Base-by-base conservation (phyloP, 2,113 vertebrate genomes). In the Malurus alboscapulatus region DNA sequence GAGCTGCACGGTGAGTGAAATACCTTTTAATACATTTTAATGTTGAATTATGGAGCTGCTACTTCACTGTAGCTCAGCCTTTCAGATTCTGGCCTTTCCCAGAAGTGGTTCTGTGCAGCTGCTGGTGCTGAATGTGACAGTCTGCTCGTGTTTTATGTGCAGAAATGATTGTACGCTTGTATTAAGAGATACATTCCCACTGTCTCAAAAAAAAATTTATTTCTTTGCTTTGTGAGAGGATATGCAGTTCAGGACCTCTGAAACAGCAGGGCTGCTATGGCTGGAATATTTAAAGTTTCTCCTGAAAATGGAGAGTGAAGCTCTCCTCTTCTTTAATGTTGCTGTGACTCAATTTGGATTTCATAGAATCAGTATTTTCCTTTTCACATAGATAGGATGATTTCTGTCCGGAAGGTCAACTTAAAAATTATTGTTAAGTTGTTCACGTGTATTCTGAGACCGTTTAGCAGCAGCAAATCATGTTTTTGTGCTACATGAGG, bases 131-230 rank as follows among this genome's bases (percentile, higher is more conserved):
- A 59, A 36, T 5, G 36, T 27, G 7, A 19, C 54, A 3, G 51
- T 36, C 55, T 53, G 55, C 62, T 47, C 1, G 0, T n/a, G 6
- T 30, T 45, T 14, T 9, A 10, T 0, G 19, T 42, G 6, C 32
- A 47, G 84, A 63, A 68, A 24, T 18, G 13, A 42, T 19, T 7
- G 12, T 12, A 7, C 14, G 1, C 29, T 9, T 40, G 54, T 20
- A 17, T 8, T 18, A 51, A 29, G 14, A 45, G 55, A 9, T 7
- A 40, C 19, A 3, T 57, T 65, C 24, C 45, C 42, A 2, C n/a
- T 65, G 38, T 3, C 32, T 54, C 20, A 25, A 72, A 34, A 79
- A 30, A 55, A 79, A 30, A 55, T n/a, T n/a, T n/a, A 76, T 2
- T 7, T 53, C 48, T 69, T 44, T 58, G 17, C 25, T 45, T 45